phyloP scores from a whole-genome alignment of 1,140 invertebrate genomes.

The Chelonus insularis region DNA sequence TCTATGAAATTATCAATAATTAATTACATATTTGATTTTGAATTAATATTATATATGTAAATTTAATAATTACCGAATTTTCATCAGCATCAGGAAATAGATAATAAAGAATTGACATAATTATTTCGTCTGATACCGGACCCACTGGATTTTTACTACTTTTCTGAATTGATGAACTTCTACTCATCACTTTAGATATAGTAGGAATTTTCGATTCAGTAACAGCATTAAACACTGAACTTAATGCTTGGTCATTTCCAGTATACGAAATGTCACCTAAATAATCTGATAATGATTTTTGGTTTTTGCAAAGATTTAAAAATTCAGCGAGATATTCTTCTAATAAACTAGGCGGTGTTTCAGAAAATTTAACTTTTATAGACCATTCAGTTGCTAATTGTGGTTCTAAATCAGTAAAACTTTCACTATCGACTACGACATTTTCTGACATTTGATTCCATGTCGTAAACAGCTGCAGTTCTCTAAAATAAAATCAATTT shows the following conservation, averaged over 20 bases:
- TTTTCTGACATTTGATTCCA: constrained; percentile 88
- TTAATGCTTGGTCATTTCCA: constrained; percentile 43
- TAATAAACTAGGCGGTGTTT: constrained; percentile 68
- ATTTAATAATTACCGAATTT: constrained; percentile 60
- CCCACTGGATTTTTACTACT: constrained; percentile 56
- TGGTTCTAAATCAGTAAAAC: constrained; percentile 86
- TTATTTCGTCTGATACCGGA: constrained; percentile 73
- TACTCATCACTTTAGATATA: constrained; percentile 59
- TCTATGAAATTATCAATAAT: constrained; percentile 38
- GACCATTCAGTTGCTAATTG: constrained; percentile 81
- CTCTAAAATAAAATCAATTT: constrained; percentile 60
- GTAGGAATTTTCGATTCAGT: constrained; percentile 65
- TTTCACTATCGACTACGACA: constrained; percentile 84
- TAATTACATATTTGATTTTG: too few species aligned
- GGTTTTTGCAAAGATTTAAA: constrained; percentile 57
- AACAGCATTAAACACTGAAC: constrained; percentile 59
- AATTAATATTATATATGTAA: too few species aligned
- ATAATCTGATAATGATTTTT: constrained; percentile 61
- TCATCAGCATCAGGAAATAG: constrained; percentile 88
- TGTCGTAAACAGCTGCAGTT: constrained; percentile 78
- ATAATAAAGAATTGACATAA: constrained; percentile 80
- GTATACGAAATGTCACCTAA: constrained; percentile 61
- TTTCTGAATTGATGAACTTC: constrained; percentile 52
- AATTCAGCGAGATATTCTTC: constrained; percentile 68
- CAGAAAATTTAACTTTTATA: constrained; percentile 65